Base-by-base conservation (phyloP, 2,888 invertebrate species). In the Catocala fraxini region DNA sequence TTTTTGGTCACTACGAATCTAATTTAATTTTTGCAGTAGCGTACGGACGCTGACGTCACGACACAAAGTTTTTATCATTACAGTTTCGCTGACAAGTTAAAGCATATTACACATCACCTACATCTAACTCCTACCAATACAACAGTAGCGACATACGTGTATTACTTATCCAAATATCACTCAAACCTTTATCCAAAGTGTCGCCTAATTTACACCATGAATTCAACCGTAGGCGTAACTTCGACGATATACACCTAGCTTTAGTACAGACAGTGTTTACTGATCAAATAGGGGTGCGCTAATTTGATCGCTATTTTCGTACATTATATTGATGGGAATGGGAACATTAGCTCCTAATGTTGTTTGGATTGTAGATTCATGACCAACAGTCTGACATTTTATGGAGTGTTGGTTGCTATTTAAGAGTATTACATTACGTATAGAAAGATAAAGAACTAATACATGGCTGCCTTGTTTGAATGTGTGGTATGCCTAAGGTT, bases 201-300 rank as follows among this genome's bases (percentile, higher is more conserved):
- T 34, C 35, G n/a, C 51, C 51, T 35, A 51, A 51, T 51, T 51
- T 51, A 33, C 7, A 11, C 34, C 35, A 7, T n/a, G 33, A 48
- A 48, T 34, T 34, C 4, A 39, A 6, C 33, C 10, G 11, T 11
- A 56, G 39, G 41, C 59, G 43, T 71, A 70, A 63, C 47, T 65
- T 56, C 5, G 58, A 41, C 63, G 63, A 60, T 75, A 66, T 66
- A 67, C 67, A 67, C 63, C 71, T 51, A 55, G 55, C 70, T 68
- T 63, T 56, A 61, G 51, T 63, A 41, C 10, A 55, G 58, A 5
- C 64, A 45, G 64, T 80, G 82, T 89, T 89, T 87, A 82, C 79
- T 71, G 66, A 65, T 82, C 87, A 89, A 89, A 89, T 83, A 89
- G 81, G 89, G 89, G 90, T 80, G 87, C 75, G 86, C 80, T 86